Base-by-base conservation (phyloP, 2,888 invertebrate species). In the Parascotia fuliginaria region DNA sequence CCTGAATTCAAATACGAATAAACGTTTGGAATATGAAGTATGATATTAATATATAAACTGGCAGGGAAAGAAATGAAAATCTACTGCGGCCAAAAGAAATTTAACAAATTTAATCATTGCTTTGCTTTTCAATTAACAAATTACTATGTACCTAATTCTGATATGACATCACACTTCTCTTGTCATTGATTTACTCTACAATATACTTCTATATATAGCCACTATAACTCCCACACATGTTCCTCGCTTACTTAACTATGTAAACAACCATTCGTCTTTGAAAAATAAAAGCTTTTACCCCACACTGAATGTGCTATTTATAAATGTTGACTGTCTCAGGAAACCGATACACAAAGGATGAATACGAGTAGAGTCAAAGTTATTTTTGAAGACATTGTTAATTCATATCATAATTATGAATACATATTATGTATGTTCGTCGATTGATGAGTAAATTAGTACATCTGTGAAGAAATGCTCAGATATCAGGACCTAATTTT, bases 231-330 rank as follows among this genome's bases (percentile, higher is more conserved):
- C 41, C 45, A 48, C 48, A 47, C 40, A 39, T 53, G 52, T 53
- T 34, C 43, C 40, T 9, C 14, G 12, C 11, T 42, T 27, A 33
- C 33, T 57, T 19, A 44, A 32, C 41, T 65, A 57, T 54, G 44
- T 52, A 51, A 60, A 57, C 55, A 57, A n/a, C 31, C 36, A n/a
- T 44, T 24, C 50, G 47, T 60, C 60, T 56, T 59, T 46, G 48
- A 50, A 47, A 45, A 19, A 36, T 44, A 41, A 58, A 64, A 54
- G 61, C 60, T 57, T 65, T 50, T 51, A 65, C 56, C 60, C 55
- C 45, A 46, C 55, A 46, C 54, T 49, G 51, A 55, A 50, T 50
- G 51, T 44, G 29, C 45, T 47, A 54, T 62, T 50, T 50, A 60
- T 57, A 57, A 49, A 52, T 36, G 40, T 42, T 41, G 47, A 64